phyloP scores from a whole-genome alignment of 2,888 invertebrate genomes.

The Hofmannophila pseudospretella region DNA sequence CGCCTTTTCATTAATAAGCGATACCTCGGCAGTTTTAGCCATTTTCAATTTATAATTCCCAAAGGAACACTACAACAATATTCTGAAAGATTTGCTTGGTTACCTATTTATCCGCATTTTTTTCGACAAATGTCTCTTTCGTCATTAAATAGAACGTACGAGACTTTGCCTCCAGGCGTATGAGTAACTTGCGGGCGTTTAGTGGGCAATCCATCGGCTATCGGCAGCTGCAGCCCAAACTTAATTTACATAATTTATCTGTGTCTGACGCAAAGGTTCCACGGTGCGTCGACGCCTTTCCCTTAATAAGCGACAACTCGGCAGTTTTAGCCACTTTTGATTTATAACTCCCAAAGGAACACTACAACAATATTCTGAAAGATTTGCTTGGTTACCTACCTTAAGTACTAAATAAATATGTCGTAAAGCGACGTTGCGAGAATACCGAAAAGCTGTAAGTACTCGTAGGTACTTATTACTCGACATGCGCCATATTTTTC shows the following conservation, averaged over 20 bases:
- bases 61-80: conserved; percentile 15
- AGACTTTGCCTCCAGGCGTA: no score
- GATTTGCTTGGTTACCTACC: conserved; percentile 8
- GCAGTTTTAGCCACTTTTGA: conserved; percentile 21
- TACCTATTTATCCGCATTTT: no score
- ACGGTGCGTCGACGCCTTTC: conserved; percentile 34
- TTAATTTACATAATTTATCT: conserved; percentile 64
- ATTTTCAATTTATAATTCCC: conserved; percentile 16
- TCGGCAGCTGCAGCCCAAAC: conserved; percentile 46
- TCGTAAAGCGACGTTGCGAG: no score
- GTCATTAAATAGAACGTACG: no score
- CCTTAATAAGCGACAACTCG: conserved; percentile 40
- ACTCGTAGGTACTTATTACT: no score
- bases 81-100: conserved; percentile 11
- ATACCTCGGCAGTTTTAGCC: conserved; percentile 26
- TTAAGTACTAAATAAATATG: no score
- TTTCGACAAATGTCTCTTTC: no score
- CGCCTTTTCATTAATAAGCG: conserved; percentile 42
- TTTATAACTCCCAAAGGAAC: conserved; percentile 13
- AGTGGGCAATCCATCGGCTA: conserved; percentile 42
- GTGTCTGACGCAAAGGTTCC: conserved; percentile 34
- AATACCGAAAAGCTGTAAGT: no score
- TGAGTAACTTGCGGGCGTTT: conserved; percentile 31
- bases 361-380: conserved; percentile 16
- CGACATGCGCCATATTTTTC: no score